Evolutionary conservation across 2,888 invertebrate species (phyloP).

Genomic region (Watsonalla binaria): DNA sequence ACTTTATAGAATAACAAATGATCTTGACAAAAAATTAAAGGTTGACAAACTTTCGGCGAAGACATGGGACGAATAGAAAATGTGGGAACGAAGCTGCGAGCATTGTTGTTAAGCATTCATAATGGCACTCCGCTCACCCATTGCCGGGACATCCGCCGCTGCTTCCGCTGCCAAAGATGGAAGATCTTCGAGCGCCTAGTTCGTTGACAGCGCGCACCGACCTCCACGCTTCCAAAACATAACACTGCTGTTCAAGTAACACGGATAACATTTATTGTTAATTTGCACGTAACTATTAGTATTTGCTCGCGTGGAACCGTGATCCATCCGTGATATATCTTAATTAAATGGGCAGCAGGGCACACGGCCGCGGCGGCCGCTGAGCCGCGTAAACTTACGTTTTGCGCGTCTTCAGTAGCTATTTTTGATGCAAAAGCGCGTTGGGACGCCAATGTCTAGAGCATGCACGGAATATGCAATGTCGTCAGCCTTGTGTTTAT

Average conservation of each 20-base stretch:
- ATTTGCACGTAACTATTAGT: background rate
- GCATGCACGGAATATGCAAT: conserved; percentile 79
- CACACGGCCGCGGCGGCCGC: conserved; percentile 60
- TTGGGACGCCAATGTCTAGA: conserved; percentile 77
- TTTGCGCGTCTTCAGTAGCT: conserved; percentile 70
- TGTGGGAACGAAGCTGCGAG: conserved; percentile 62
- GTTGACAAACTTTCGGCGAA: conserved; percentile 75
- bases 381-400: conserved; percentile 68
- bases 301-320: conserved; percentile 18
- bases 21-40: conserved; percentile 67
- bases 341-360: conserved; percentile 23
- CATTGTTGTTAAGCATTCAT: conserved; percentile 73
- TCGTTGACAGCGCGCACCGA: conserved; percentile 64
- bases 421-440: conserved; percentile 77
- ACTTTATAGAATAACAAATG: conserved; percentile 28
- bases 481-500: conserved; percentile 67
- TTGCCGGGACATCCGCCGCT: conserved; percentile 74
- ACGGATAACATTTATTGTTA: background rate
- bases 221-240: conserved; percentile 42
- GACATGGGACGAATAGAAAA: conserved; percentile 73
- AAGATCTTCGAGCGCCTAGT: conserved; percentile 64
- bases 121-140: conserved; percentile 71
- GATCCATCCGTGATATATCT: conserved; percentile 21
- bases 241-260: conserved; percentile 22
- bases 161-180: conserved; percentile 79